These are phyloP conservation scores for Daboia siamensis DNA, from an alignment of 2,113 vertebrate species.

Conservation along the genomic window DNA sequence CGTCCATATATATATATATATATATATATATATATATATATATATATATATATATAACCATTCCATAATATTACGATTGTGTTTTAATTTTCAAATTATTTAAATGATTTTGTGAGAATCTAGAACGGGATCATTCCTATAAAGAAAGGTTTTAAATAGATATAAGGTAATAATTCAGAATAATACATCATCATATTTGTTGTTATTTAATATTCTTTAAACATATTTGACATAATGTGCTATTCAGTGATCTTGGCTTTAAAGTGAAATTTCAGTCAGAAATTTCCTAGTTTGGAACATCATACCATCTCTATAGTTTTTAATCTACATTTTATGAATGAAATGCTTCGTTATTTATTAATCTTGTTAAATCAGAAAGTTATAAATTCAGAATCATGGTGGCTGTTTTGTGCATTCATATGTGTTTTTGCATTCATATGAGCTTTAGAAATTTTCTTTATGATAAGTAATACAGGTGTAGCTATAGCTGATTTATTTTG, in stretches of 20 bases:
- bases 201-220: not conserved
- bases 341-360: not conserved
- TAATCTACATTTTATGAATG: not conserved
- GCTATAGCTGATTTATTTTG: not conserved
- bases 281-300: not conserved
- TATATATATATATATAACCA: too few species aligned
- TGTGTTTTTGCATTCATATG: not conserved
- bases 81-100: not conserved
- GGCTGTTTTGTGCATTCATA: not conserved
- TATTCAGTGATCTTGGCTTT: not conserved
- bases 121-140: not conserved
- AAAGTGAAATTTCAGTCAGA: not conserved
- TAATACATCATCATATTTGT: not conserved
- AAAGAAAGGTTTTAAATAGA: not conserved
- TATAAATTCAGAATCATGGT: not conserved
- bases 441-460: not conserved
- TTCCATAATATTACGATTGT: not conserved
- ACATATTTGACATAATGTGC: not conserved
- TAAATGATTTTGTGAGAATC: not conserved
- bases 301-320: not conserved
- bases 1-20: too few species aligned
- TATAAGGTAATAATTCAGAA: not conserved
- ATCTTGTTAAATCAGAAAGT: not conserved
- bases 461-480: not conserved
- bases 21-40: too few species aligned